These are phyloP conservation scores for Rhinolophus ferrumequinum DNA, from an alignment of 2,113 vertebrate species.

Conservation along the genomic window DNA sequence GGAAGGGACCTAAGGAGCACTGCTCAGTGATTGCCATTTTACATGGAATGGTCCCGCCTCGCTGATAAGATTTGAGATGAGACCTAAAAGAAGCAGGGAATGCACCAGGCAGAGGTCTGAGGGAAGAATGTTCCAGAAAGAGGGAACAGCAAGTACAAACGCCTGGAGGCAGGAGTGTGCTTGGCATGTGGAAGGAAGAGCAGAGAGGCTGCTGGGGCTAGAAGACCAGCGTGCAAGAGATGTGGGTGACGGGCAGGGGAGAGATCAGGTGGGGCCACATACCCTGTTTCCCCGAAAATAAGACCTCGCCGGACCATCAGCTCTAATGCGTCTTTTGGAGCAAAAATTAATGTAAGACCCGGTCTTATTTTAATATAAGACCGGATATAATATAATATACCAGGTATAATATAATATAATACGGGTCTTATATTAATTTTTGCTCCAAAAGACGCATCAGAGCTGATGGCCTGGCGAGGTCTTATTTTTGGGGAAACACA, in stretches of 20 bases:
- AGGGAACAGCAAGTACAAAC: neutral
- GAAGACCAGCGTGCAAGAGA: neutral
- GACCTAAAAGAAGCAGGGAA: constrained; percentile 7
- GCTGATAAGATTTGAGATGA: neutral
- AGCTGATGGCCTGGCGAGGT: too few relatives aligned
- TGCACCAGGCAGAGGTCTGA: neutral
- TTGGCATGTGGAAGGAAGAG: neutral
- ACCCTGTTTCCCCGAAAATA: too few relatives aligned
- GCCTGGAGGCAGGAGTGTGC: neutral
- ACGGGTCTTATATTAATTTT: too few relatives aligned
- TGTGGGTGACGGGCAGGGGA: neutral
- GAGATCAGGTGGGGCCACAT: too few relatives aligned
- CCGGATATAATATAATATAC: too few relatives aligned
- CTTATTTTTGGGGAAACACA: too few relatives aligned
- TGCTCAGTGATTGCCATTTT: neutral
- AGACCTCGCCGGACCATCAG: too few relatives aligned
- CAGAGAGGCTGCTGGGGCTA: neutral
- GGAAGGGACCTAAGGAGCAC: neutral
- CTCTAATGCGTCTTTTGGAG: too few relatives aligned
- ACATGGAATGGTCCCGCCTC: neutral
- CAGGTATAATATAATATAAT: too few relatives aligned
- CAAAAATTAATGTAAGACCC: too few relatives aligned
- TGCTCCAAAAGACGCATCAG: too few relatives aligned
- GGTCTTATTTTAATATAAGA: too few relatives aligned
- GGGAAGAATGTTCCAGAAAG: neutral